Evolutionary conservation across 1,140 invertebrate genomes (phyloP).

Genomic region (Popillia japonica): DNA sequence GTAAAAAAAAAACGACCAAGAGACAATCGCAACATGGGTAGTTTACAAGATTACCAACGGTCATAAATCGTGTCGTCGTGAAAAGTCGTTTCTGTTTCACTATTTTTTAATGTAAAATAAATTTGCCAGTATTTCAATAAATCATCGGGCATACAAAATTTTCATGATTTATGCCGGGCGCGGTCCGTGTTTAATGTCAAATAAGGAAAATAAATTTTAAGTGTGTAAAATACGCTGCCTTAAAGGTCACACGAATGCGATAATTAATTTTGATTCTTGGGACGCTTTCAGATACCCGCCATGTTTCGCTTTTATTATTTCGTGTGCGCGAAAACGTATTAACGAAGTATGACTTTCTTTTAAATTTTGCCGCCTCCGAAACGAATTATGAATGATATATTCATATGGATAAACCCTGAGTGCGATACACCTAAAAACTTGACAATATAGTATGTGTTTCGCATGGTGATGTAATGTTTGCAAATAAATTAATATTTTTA

Average conservation of each 20-base stretch:
- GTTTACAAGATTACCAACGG: slow-evolving; percentile 19
- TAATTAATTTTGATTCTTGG: slow-evolving; percentile 19
- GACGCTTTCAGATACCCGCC: background rate
- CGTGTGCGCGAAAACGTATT: slow-evolving; percentile 3
- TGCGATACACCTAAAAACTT: background rate
- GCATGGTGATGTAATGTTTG: too few relatives aligned
- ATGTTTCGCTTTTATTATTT: slow-evolving; percentile 24
- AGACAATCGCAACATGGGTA: slow-evolving; percentile 15
- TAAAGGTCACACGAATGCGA: slow-evolving; percentile 19
- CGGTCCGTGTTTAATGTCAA: slow-evolving; percentile 33
- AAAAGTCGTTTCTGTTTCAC: slow-evolving; percentile 18
- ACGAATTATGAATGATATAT: slow-evolving; percentile 10
- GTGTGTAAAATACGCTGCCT: slow-evolving; percentile 18
- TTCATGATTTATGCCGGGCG: slow-evolving; percentile 26
- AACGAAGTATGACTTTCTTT: background rate
- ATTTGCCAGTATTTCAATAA: slow-evolving; percentile 34
- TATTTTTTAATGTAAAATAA: slow-evolving; percentile 39
- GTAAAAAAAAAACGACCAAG: background rate
- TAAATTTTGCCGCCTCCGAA: background rate
- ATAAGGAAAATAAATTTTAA: slow-evolving; percentile 39
- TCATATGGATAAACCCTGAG: background rate
- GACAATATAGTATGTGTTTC: too few relatives aligned
- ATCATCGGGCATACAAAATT: slow-evolving; percentile 27
- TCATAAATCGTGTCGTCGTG: slow-evolving; percentile 18
- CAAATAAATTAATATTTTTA: too few relatives aligned